Evolutionary conservation across 2,797 vertebrate genomes (phyloP), one percentile per base, ranked within the genome.

Genomic region (Onychomys torridus): DNA sequence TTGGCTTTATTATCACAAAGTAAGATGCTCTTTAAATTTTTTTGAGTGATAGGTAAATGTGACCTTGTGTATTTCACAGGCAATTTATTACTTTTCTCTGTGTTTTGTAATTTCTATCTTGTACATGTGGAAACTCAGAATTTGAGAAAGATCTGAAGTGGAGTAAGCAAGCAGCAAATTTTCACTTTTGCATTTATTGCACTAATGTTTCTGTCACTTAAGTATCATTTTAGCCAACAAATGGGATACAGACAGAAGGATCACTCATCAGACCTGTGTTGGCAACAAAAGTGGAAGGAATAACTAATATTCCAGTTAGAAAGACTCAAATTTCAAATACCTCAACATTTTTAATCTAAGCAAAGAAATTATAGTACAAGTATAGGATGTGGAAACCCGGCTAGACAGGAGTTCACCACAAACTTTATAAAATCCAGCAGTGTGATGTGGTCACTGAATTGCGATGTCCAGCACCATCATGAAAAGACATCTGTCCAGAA

Each of bases 401-500:
- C 96, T 96, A 97, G 97, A 97, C 95, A 95, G 96, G 37, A 91
- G 71, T 86, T 95, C 91, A 96, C 96, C 97, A 95, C 96, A 96
- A 37, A 77, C 92, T 94, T 95, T 81, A 77, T 75, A 40, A 67
- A 89, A 90, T 83, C 78, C 96, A 95, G 63, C 75, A 77, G 89
- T 96, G 59, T 82, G 69, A 84, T 96, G 94, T 90, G 96, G 95
- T 81, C 90, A 37, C 69, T 77, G 46, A 29, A 77, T 57, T 34
- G 79, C 49, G 9, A 3, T 81, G 96, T 93, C 95, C 94, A 93
- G 89, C 86, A 73, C 88, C 82, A 34, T 49, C 91, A 46, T 89
- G 89, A 90, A 93, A 89, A 79, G 79, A 81, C 71, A 8, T 91
- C 91, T 94, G 46, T 93, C 76, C 93, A 94, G 93, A 91, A 94